These are phyloP conservation scores for Pelusios castaneus DNA, from an alignment of 2,113 vertebrate genomes.

Conservation along the genomic window DNA sequence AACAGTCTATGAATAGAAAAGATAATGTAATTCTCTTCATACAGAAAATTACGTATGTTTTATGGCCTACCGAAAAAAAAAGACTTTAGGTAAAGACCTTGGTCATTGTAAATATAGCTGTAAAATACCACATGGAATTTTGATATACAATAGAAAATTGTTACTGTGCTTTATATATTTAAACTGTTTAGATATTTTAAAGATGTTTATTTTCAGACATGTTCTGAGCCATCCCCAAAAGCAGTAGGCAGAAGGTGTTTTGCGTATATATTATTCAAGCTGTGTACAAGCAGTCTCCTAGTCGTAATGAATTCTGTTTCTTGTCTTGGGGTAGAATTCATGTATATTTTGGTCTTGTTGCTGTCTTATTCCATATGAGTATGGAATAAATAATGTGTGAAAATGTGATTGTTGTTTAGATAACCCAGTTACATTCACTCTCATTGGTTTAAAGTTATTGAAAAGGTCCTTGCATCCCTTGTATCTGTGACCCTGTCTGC, in stretches of 20 bases:
- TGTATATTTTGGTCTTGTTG: neutral
- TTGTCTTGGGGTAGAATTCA: neutral
- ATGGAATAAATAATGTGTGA: neutral
- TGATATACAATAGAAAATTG: neutral
- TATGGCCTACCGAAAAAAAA: neutral
- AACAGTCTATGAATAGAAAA: neutral
- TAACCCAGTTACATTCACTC: neutral
- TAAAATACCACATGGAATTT: neutral
- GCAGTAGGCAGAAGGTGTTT: neutral
- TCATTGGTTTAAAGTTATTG: neutral
- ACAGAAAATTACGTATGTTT: neutral
- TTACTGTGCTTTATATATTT: neutral
- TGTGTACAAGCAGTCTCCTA: neutral
- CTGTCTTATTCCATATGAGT: neutral
- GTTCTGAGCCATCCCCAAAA: neutral
- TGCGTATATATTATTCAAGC: neutral
- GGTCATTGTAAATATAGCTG: neutral
- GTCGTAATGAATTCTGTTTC: neutral
- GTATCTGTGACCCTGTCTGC: neutral
- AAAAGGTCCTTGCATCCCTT: neutral
- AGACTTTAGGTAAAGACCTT: neutral
- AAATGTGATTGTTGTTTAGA: neutral
- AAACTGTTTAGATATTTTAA: neutral
- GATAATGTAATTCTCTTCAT: neutral
- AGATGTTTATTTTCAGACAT: neutral